Conservation (phyloP, 1,140 invertebrate species). For the Meloidogyne exigua region DNA sequence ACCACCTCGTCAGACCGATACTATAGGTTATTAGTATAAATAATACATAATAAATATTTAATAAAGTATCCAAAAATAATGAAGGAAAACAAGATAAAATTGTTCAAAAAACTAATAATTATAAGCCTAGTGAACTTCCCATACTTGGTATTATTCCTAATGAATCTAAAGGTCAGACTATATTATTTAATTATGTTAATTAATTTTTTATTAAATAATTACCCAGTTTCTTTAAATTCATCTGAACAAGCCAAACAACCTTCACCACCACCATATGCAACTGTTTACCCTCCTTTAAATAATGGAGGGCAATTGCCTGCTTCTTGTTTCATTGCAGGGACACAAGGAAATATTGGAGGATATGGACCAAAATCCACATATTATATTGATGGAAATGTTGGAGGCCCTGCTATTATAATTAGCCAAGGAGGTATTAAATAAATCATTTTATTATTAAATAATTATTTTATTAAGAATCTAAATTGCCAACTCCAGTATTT, state of each 20-base stretch:
- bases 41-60: not conserved
- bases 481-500: not conserved
- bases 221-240: not conserved
- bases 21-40: not conserved
- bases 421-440: conserved; percentile 3
- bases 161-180: not conserved
- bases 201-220: not conserved
- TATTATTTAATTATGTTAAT: not conserved
- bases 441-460: not conserved
- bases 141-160: not conserved
- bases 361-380: not conserved
- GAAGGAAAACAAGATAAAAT: too few relatives aligned
- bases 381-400: not conserved
- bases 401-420: conserved; percentile 9
- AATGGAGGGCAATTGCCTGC: not conserved
- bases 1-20: not conserved
- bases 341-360: not conserved
- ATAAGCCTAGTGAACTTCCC: not conserved
- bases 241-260: not conserved
- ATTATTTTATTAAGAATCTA: not conserved
- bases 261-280: conserved; percentile 17
- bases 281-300: conserved; percentile 17
- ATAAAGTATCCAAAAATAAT: not conserved
- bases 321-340: not conserved
- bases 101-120: not conserved